These are phyloP conservation scores for Geodia barretti DNA, from an alignment of 37 sponge, comb jelly and placozoan genomes.

Conservation along the genomic window DNA sequence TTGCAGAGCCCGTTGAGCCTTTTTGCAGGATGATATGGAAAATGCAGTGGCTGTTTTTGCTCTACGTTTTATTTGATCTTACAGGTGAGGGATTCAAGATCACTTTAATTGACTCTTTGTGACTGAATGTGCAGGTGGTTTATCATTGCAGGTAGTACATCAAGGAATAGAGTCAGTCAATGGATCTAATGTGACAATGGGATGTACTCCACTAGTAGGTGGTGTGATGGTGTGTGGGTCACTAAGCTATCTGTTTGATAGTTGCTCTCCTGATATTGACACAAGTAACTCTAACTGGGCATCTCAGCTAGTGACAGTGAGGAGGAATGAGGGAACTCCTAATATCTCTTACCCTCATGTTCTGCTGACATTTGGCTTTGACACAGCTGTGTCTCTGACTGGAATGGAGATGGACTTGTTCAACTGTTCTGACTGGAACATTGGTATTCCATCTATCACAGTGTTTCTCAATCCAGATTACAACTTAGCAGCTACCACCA, in stretches of 20 bases:
- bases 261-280: conserved; percentile 5
- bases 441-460: conserved; percentile 7
- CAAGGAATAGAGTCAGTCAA: conserved; percentile 17
- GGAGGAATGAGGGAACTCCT: neutral
- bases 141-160: neutral
- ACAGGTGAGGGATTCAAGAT: no score
- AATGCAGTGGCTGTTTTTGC: no score
- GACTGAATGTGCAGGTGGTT: no score
- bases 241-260: conserved; percentile 1
- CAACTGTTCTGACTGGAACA: conserved; percentile 16
- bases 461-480: neutral
- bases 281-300: conserved; percentile 10
- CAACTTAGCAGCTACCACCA: neutral
- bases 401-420: conserved; percentile 7
- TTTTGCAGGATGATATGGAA: no score
- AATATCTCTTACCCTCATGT: neutral
- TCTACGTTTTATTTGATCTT: no score
- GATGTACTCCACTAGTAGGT: conserved; percentile 4
- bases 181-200: conserved; percentile 6
- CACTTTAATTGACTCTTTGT: no score
- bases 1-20: no score
- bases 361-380: neutral
- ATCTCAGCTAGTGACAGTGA: conserved; percentile 15
- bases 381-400: neutral
- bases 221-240: neutral